Conservation (phyloP, 1,140 invertebrate species). For the Pseudomyrmex cubaensis region DNA sequence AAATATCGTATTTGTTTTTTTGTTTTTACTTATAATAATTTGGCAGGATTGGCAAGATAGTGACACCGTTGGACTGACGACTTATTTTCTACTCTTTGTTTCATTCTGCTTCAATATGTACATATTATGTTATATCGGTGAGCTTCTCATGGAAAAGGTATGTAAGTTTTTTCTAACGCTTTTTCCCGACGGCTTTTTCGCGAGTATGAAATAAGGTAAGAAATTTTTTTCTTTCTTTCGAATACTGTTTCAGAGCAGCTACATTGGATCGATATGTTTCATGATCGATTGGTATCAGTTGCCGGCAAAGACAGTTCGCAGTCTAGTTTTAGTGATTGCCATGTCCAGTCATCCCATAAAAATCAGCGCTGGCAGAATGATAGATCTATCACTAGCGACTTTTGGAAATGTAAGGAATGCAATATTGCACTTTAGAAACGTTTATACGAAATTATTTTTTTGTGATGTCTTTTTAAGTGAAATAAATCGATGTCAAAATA, state of each 20-base stretch:
- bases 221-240: not conserved
- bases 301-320: slow-evolving; percentile 51
- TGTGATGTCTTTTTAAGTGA: not conserved
- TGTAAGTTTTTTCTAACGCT: not conserved
- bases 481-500: slow-evolving; percentile 13
- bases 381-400: slow-evolving; percentile 67
- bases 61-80: slow-evolving; percentile 51
- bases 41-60: slow-evolving; percentile 66
- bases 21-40: not conserved
- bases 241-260: slow-evolving; percentile 60
- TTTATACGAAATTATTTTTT: not conserved
- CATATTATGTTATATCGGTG: slow-evolving; percentile 66
- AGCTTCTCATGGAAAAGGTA: slow-evolving; percentile 60
- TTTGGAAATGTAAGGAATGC: slow-evolving; percentile 65
- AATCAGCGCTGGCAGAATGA: slow-evolving; percentile 67
- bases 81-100: slow-evolving; percentile 45
- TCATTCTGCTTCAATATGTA: slow-evolving; percentile 66
- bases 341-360: slow-evolving; percentile 61
- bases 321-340: slow-evolving; percentile 68
- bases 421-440: not conserved
- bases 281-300: slow-evolving; percentile 73
- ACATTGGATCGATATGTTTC: slow-evolving; percentile 66
- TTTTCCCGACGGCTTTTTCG: not conserved
- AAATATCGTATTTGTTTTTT: slow-evolving; percentile 12
- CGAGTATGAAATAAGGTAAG: not conserved